phyloP scores from a whole-genome alignment of 2,888 invertebrate species.

The Pandemis heparana region DNA sequence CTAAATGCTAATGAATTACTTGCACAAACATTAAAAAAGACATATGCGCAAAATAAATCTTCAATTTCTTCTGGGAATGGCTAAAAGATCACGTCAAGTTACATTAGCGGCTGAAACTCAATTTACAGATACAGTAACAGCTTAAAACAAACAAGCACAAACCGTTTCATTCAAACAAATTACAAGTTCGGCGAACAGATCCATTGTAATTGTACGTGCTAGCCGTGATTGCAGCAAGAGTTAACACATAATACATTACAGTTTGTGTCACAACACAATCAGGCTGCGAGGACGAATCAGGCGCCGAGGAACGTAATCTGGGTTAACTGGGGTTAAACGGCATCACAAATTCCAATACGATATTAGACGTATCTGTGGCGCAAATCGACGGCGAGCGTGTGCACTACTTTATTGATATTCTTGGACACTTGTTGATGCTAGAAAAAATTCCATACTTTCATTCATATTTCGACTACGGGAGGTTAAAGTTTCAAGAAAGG shows the following conservation, averaged over 20 bases:
- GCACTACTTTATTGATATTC: slow-evolving; percentile 64
- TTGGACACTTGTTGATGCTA: slow-evolving; percentile 51
- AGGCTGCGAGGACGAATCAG: slow-evolving; percentile 85
- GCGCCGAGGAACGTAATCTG: slow-evolving; percentile 88
- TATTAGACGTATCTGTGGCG: slow-evolving; percentile 86
- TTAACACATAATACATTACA: slow-evolving; percentile 86
- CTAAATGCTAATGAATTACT: slow-evolving; percentile 29
- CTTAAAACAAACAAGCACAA: slow-evolving; percentile 45
- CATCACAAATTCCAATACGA: slow-evolving; percentile 89
- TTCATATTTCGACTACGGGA: not conserved
- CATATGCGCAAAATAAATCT: not conserved
- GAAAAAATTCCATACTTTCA: not conserved
- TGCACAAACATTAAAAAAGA: no score
- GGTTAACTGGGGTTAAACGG: slow-evolving; percentile 91
- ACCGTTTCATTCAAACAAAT: slow-evolving; percentile 69
- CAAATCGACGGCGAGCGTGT: slow-evolving; percentile 77
- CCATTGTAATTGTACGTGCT: slow-evolving; percentile 80
- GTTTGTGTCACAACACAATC: slow-evolving; percentile 86
- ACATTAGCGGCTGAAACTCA: not conserved
- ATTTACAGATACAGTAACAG: not conserved
- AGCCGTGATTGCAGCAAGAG: slow-evolving; percentile 85
- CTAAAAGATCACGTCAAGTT: not conserved
- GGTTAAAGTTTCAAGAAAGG: not conserved
- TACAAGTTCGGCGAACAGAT: slow-evolving; percentile 78
- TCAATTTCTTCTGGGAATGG: not conserved